These are phyloP conservation scores for Neria commutata DNA, from an alignment of 2,888 invertebrate genomes.

Conservation along the genomic window DNA sequence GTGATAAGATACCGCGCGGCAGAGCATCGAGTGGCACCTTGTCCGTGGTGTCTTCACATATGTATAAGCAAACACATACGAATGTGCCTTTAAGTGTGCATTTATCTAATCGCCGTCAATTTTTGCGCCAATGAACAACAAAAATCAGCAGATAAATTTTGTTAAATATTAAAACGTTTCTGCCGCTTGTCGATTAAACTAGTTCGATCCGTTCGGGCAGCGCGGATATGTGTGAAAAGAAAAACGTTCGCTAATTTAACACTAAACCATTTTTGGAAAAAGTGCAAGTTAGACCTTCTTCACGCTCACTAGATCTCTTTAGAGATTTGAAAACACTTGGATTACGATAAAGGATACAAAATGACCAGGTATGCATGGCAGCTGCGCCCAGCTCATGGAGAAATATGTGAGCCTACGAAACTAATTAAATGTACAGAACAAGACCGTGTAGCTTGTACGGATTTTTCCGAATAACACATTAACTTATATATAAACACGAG, in stretches of 20 bases:
- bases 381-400: too few species aligned
- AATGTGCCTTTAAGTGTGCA: conserved; percentile 25
- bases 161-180: conserved; percentile 22
- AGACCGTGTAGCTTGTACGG: too few species aligned
- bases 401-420: too few species aligned
- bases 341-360: conserved; percentile 21
- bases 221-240: too few species aligned
- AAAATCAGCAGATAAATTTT: conserved; percentile 22
- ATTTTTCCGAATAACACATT: too few species aligned
- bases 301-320: too few species aligned
- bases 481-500: too few species aligned
- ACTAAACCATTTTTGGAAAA: too few species aligned
- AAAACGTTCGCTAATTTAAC: too few species aligned
- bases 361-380: conserved; percentile 28
- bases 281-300: too few species aligned
- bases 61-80: conserved; percentile 9
- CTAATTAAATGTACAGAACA: too few species aligned
- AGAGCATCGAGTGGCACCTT: neutral
- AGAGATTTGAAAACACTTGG: too few species aligned
- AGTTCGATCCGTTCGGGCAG: conserved; percentile 27
- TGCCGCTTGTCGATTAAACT: conserved; percentile 17
- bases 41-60: neutral
- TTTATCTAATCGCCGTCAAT: conserved; percentile 41
- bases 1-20: conserved; percentile 16
- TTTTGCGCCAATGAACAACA: conserved; percentile 34